Conservation (phyloP, 53 echinoderm and acorn worm genomes). For the Echinometra lucunter region DNA sequence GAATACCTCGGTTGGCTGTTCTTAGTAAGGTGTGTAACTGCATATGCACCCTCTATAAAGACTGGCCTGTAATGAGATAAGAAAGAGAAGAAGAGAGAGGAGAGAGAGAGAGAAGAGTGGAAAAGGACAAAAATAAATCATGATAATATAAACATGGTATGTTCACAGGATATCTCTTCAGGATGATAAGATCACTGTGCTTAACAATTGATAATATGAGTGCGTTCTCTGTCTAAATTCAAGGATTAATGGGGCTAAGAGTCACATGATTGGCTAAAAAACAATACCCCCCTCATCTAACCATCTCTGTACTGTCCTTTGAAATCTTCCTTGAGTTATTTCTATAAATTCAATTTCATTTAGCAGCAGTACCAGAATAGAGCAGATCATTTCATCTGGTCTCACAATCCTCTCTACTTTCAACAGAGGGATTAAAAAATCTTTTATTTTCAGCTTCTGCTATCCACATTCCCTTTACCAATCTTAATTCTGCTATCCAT, state of each 20-base stretch:
- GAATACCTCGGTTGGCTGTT: slow-evolving; percentile 46
- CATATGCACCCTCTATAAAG: slow-evolving; percentile 96
- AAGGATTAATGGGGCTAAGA: background rate
- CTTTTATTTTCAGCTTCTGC: background rate
- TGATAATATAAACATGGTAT: background rate
- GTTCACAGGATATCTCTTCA: too few species aligned
- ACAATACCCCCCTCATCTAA: background rate
- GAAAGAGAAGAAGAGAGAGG: background rate
- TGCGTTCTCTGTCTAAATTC: background rate
- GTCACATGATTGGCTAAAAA: background rate
- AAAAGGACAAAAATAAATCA: background rate
- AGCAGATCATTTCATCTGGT: too few species aligned
- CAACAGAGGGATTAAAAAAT: background rate
- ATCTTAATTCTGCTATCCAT: background rate
- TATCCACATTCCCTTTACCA: background rate
- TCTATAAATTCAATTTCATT: background rate
- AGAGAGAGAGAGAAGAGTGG: background rate
- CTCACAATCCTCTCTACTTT: background rate
- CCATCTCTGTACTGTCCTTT: too few species aligned
- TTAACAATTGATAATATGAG: too few species aligned
- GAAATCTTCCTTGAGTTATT: background rate
- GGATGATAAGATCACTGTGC: too few species aligned
- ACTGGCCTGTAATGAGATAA: slow-evolving; percentile 76
- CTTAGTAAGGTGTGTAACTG: slow-evolving; percentile 93
- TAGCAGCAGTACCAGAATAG: background rate